Conservation (phyloP, 2,113 vertebrate species). For the Alosa alosa region DNA sequence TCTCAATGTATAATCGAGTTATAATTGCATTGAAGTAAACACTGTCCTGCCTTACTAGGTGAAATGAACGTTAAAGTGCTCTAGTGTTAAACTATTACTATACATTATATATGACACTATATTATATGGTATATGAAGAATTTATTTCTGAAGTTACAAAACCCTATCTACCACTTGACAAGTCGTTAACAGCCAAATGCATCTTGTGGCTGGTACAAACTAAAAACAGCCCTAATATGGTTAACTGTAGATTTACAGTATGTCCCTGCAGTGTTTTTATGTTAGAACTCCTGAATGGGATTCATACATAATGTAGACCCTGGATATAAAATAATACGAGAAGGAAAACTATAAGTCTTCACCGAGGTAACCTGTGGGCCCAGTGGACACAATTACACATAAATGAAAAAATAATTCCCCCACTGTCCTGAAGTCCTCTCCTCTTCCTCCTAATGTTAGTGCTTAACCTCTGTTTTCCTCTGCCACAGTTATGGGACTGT, state of each 20-base stretch:
- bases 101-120: not conserved
- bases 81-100: not conserved
- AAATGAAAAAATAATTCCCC: slow-evolving; percentile 59
- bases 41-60: not conserved
- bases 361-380: slow-evolving; percentile 58
- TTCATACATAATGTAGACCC: not conserved
- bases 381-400: slow-evolving; percentile 62
- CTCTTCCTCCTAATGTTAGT: slow-evolving; percentile 55
- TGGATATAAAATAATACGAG: slow-evolving; percentile 60
- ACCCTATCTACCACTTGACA: not conserved
- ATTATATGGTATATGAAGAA: not conserved
- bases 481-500: slow-evolving; percentile 34
- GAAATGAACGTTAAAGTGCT: too few species aligned
- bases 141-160: too few species aligned
- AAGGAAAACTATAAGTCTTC: slow-evolving; percentile 65
- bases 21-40: not conserved
- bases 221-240: not conserved
- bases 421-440: slow-evolving; percentile 53
- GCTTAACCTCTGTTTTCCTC: slow-evolving; percentile 44
- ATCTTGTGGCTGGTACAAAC: not conserved
- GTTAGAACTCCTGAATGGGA: not conserved
- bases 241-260: not conserved
- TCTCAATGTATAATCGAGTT: not conserved
- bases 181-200: not conserved
- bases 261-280: not conserved